Percentiles rank a stretch among this genome's conserved stretches.
These are phyloP conservation scores for Semicossyphus pulcher DNA, from an alignment of 2,113 vertebrate genomes.

Conservation along the genomic window DNA sequence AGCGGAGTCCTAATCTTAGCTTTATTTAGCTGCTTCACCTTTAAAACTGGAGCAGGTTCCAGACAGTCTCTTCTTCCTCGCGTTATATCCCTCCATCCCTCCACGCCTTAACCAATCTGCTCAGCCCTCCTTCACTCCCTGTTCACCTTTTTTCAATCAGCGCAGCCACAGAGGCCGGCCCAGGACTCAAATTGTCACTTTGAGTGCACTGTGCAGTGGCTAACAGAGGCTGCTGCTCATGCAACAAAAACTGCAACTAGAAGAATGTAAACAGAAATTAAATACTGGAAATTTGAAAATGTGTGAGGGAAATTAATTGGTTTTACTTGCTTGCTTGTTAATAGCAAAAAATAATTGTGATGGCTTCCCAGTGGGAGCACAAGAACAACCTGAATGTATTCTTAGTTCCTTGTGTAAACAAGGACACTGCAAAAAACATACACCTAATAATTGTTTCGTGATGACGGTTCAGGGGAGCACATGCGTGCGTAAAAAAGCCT, in stretches of 20 bases:
- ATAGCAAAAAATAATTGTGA: slow-evolving; percentile 41
- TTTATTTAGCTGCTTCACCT: slow-evolving; percentile 77
- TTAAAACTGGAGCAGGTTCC: slow-evolving; percentile 77
- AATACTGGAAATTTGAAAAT: slow-evolving; percentile 32
- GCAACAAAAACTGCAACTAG: slow-evolving; percentile 15
- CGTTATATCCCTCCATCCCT: slow-evolving; percentile 29
- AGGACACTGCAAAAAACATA: slow-evolving; percentile 21
- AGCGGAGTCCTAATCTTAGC: slow-evolving; percentile 63
- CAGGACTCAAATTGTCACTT: slow-evolving; percentile 2
- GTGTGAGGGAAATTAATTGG: slow-evolving; percentile 43
- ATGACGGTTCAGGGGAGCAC: slow-evolving; percentile 19
- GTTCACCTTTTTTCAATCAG: slow-evolving; percentile 27
- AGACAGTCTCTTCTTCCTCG: slow-evolving; percentile 37
- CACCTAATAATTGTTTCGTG: slow-evolving; percentile 19
- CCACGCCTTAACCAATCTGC: slow-evolving; percentile 16
- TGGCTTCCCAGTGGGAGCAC: slow-evolving; percentile 24
- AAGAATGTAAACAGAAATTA: slow-evolving; percentile 23
- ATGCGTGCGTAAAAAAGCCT: slow-evolving; percentile 5
- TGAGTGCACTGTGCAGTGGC: not conserved
- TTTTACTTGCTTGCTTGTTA: slow-evolving; percentile 45
- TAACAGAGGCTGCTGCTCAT: slow-evolving; percentile 1
- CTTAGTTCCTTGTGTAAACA: slow-evolving; percentile 52
- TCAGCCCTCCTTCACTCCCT: slow-evolving; percentile 15
- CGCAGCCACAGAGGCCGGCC: slow-evolving; percentile 11
- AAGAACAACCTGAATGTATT: slow-evolving; percentile 25